These are phyloP conservation scores for Aplochiton taeniatus DNA, from an alignment of 2,797 vertebrate species.

Conservation along the genomic window DNA sequence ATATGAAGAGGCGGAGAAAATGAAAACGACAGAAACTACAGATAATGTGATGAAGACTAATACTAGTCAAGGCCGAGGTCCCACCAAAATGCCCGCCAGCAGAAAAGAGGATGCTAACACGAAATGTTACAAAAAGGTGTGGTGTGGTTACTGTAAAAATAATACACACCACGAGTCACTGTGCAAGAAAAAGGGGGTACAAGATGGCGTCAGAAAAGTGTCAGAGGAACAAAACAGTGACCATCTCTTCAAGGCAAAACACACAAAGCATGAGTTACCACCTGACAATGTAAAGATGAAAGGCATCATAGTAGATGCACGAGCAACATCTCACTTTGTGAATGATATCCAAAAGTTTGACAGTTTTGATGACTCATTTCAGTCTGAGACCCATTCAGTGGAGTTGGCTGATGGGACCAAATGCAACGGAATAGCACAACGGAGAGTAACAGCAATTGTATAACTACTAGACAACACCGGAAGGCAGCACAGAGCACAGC, in stretches of 20 bases:
- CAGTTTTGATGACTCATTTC: conserved; percentile 20
- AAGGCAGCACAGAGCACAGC: no score
- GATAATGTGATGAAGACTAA: conserved; percentile 28
- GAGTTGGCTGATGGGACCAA: conserved; percentile 31
- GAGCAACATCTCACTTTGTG: conserved; percentile 32
- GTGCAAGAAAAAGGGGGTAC: conserved; percentile 20
- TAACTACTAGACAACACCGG: conserved; percentile 19
- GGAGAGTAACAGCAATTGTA: conserved; percentile 7
- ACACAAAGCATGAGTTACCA: no score
- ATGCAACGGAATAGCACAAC: conserved; percentile 29
- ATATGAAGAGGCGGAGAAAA: conserved; percentile 26
- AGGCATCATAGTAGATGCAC: conserved; percentile 36
- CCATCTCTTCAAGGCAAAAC: not conserved
- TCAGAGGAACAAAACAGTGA: not conserved
- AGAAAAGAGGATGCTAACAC: not conserved
- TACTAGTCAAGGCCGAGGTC: not conserved
- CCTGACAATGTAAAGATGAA: conserved; percentile 14
- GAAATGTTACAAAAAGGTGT: not conserved
- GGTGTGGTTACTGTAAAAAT: conserved; percentile 4
- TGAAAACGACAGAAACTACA: not conserved
- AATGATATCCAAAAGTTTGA: conserved; percentile 22
- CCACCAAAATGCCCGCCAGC: not conserved
- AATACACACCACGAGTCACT: conserved; percentile 7
- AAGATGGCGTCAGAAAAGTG: conserved; percentile 14
- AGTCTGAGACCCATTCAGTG: not conserved